Conservation (phyloP, 2,888 invertebrate genomes). For the Lissocephala sabroskyi region DNA sequence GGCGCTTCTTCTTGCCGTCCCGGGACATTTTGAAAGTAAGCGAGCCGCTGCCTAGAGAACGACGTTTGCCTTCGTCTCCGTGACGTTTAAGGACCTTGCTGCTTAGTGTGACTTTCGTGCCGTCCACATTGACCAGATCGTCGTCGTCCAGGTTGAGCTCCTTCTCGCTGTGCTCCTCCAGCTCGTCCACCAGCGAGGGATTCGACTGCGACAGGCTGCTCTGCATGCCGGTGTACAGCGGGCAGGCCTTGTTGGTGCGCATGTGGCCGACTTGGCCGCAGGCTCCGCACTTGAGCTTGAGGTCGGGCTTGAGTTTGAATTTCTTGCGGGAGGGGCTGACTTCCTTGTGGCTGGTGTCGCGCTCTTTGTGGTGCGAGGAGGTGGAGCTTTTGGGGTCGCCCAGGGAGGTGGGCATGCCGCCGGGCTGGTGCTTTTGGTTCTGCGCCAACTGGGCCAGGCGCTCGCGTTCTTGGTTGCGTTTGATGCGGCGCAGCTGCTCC, state of each 20-base stretch:
- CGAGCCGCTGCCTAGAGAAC: slow-evolving; percentile 72
- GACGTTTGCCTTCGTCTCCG: slow-evolving; percentile 85
- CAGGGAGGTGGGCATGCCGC: slow-evolving; percentile 70
- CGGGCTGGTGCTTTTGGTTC: slow-evolving; percentile 70
- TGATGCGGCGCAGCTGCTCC: slow-evolving; percentile 94
- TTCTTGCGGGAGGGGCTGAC: slow-evolving; percentile 82
- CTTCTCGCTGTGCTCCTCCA: slow-evolving; percentile 87
- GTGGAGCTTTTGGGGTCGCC: slow-evolving; percentile 71
- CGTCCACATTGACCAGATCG: slow-evolving; percentile 93
- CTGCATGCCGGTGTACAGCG: slow-evolving; percentile 84
- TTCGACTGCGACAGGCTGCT: slow-evolving; percentile 77
- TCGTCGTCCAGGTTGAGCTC: slow-evolving; percentile 82
- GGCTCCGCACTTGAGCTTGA: slow-evolving; percentile 96
- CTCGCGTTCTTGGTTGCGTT: slow-evolving; percentile 92
- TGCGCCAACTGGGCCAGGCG: slow-evolving; percentile 75
- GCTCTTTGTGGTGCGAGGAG: slow-evolving; percentile 66
- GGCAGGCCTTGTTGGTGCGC: slow-evolving; percentile 97
- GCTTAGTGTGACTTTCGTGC: slow-evolving; percentile 93
- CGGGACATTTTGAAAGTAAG: slow-evolving; percentile 85
- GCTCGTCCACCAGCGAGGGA: slow-evolving; percentile 84
- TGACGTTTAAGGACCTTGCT: slow-evolving; percentile 90
- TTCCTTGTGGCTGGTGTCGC: slow-evolving; percentile 72
- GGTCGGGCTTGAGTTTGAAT: slow-evolving; percentile 89
- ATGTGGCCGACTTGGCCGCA: slow-evolving; percentile 82
- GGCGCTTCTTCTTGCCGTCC: slow-evolving; percentile 81